Conservation (phyloP, 2,888 invertebrate genomes). For the Carpatolechia fugitivella region DNA sequence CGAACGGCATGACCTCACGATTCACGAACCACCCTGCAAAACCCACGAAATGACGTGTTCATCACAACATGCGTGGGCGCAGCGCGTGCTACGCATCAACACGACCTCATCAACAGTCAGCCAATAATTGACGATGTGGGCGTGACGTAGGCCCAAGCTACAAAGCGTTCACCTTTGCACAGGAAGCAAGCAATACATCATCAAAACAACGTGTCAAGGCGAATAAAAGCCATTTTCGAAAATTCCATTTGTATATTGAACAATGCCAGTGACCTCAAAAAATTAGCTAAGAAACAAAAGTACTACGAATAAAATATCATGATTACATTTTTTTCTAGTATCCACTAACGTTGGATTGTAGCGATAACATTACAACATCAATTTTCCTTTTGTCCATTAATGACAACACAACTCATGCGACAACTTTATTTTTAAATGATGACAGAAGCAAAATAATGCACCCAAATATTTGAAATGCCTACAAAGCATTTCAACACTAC, state of each 20-base stretch:
- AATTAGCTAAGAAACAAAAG: not conserved
- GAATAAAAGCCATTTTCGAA: not conserved
- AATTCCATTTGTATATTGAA: too few species aligned
- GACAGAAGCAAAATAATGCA: not conserved
- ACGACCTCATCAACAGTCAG: conserved; percentile 43
- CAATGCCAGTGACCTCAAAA: not conserved
- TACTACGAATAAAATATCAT: not conserved
- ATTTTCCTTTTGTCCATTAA: not conserved
- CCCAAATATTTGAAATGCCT: not conserved
- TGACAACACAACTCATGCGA: not conserved
- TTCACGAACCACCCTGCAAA: too few species aligned
- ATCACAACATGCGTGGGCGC: conserved; percentile 43
- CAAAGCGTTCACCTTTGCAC: conserved; percentile 47
- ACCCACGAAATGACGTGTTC: not conserved
- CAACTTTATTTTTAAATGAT: not conserved
- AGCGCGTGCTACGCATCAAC: conserved; percentile 54
- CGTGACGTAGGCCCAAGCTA: conserved; percentile 50
- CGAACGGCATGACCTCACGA: too few species aligned
- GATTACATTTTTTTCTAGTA: not conserved
- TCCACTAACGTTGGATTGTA: not conserved
- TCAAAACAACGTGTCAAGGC: conserved; percentile 14
- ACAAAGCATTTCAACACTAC: not conserved
- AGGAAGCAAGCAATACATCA: conserved; percentile 13
- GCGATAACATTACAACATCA: not conserved
- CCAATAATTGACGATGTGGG: conserved; percentile 45